A percentile compares a stretch with the other conserved stretches of the same genome.
Evolutionary conservation across 1,140 invertebrate species (phyloP).

Genomic region (Drosophila sucinea): DNA sequence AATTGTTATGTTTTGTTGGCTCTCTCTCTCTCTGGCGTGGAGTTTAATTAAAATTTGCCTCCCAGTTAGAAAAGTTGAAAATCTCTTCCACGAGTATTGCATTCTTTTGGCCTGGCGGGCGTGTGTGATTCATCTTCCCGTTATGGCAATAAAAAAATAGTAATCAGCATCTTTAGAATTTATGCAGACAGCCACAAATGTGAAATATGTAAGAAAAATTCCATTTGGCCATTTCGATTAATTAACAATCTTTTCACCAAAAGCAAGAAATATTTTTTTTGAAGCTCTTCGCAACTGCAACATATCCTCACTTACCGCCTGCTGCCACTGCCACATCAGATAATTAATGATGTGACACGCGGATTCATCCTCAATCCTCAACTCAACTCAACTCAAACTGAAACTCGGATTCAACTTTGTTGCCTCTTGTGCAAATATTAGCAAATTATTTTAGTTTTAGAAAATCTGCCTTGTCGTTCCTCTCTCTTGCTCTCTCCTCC

Average conservation of each 20-base stretch:
- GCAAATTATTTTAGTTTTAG: constrained; percentile 82
- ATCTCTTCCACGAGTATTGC: neutral
- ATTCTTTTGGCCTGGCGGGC: neutral
- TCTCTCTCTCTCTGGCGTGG: neutral
- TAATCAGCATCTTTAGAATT: constrained; percentile 23
- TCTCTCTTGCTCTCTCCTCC: constrained; percentile 12
- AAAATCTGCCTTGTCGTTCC: constrained; percentile 43
- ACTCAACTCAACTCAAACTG: constrained; percentile 40
- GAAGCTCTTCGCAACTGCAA: constrained; percentile 37
- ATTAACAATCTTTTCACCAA: constrained; percentile 62
- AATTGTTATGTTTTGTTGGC: constrained; percentile 53
- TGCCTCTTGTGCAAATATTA: constrained; percentile 78
- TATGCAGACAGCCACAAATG: constrained; percentile 32
- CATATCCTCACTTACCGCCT: constrained; percentile 21
- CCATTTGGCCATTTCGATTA: constrained; percentile 65
- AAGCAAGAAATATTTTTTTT: neutral
- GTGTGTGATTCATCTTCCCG: constrained; percentile 25
- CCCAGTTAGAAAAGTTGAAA: constrained; percentile 11
- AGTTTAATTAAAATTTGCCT: constrained; percentile 49
- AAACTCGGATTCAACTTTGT: constrained; percentile 50
- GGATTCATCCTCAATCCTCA: constrained; percentile 38
- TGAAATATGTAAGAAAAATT: constrained; percentile 61
- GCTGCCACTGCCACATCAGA: constrained; percentile 47
- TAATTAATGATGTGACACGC: constrained; percentile 76
- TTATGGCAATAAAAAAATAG: constrained; percentile 51